phyloP scores from a whole-genome alignment of 2,113 vertebrate species.

The Caretta caretta region DNA sequence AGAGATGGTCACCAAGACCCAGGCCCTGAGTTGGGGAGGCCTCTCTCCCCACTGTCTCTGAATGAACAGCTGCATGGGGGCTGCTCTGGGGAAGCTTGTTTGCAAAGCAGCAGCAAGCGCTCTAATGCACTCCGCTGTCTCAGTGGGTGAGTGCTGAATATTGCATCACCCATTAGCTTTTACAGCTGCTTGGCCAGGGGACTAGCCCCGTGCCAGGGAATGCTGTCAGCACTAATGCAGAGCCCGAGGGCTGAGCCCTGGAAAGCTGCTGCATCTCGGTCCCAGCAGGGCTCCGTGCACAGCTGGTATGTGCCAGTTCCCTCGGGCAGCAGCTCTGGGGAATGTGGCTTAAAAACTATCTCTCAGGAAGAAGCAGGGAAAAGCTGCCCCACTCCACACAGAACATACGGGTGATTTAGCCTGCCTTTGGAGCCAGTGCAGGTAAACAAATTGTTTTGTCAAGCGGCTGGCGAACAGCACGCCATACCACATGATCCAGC shows the following conservation, averaged over 20 bases:
- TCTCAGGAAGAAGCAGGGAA: background rate
- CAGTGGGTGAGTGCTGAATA: background rate
- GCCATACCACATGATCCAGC: background rate
- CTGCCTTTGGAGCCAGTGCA: background rate
- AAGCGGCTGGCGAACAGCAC: background rate
- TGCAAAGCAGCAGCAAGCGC: fast-evolving
- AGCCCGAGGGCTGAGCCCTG: background rate
- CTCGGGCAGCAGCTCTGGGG: background rate
- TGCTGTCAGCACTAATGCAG: background rate
- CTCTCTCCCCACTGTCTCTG: background rate
- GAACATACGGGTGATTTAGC: background rate
- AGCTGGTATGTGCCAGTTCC: background rate
- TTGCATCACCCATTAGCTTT: slow-evolving; percentile 44
- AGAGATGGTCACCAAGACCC: background rate
- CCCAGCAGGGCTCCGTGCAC: background rate
- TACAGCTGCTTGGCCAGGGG: background rate
- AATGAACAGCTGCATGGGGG: background rate
- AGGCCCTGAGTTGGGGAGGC: background rate
- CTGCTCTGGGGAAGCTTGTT: fast-evolving
- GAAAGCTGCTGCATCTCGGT: background rate
- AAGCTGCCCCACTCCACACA: background rate
- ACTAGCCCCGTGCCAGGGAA: background rate
- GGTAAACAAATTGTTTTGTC: background rate
- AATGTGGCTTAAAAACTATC: background rate
- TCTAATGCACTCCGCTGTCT: background rate